phyloP scores from a whole-genome alignment of 2,113 vertebrate genomes.

The Sebastes fasciatus region DNA sequence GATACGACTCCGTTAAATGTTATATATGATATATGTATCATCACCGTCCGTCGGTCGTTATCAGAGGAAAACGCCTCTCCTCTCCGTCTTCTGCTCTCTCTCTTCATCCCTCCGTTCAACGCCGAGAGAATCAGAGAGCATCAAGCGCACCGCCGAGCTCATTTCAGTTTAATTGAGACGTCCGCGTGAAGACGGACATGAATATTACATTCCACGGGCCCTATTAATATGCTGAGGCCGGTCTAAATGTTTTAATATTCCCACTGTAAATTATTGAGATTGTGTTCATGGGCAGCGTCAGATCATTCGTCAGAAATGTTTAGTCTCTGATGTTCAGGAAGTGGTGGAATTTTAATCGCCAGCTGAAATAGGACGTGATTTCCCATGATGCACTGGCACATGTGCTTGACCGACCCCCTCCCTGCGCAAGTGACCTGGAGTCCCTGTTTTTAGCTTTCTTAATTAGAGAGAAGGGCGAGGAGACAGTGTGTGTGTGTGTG shows the following conservation, averaged over 20 bases:
- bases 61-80: not conserved
- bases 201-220: slow-evolving; percentile 77
- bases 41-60: not conserved
- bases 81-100: not conserved
- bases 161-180: slow-evolving; percentile 73
- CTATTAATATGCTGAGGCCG: slow-evolving; percentile 69
- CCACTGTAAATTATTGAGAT: slow-evolving; percentile 75
- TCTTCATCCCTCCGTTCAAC: slow-evolving; percentile 33
- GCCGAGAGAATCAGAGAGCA: slow-evolving; percentile 27
- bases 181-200: slow-evolving; percentile 67
- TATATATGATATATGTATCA: not conserved
- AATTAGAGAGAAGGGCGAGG: slow-evolving; percentile 11
- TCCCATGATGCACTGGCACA: slow-evolving; percentile 56
- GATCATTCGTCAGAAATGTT: slow-evolving; percentile 68
- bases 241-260: slow-evolving; percentile 78
- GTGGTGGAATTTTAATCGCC: slow-evolving; percentile 61
- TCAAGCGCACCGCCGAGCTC: slow-evolving; percentile 44
- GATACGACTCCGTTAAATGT: not conserved
- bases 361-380: slow-evolving; percentile 52
- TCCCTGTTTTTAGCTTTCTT: slow-evolving; percentile 28
- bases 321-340: slow-evolving; percentile 59
- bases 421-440: not conserved
- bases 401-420: slow-evolving; percentile 33
- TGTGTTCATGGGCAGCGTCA: slow-evolving; percentile 46
- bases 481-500: slow-evolving; percentile 4